Conservation (phyloP, 2,113 vertebrate genomes). For the Microcebus lehilahytsara region DNA sequence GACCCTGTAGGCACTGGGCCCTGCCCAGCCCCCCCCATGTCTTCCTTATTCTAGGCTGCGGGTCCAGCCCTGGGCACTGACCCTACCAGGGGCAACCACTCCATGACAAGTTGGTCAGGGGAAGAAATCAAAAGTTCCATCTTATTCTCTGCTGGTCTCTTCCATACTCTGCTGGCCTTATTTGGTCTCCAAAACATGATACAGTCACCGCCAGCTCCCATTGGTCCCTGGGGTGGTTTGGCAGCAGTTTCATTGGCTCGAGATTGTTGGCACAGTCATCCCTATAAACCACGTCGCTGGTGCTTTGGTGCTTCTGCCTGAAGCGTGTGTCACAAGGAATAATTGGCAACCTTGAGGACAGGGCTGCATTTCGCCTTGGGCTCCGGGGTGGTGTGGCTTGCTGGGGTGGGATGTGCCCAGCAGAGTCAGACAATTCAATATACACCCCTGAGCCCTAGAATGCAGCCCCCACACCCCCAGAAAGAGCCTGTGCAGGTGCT, state of each 20-base stretch:
- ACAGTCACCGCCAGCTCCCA: not conserved
- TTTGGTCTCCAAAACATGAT: not conserved
- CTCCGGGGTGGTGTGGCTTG: not conserved
- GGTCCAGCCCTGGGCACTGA: not conserved
- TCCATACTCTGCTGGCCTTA: not conserved
- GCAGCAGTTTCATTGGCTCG: not conserved
- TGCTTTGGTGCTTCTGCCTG: not conserved
- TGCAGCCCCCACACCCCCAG: not conserved
- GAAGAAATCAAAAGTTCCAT: not conserved
- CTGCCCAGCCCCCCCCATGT: not conserved
- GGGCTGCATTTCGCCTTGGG: not conserved
- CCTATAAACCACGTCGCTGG: not conserved
- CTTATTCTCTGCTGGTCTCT: not conserved
- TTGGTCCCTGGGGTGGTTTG: not conserved
- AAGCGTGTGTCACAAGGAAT: not conserved
- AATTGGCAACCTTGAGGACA: not conserved
- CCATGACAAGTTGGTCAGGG: not conserved
- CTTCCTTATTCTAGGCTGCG: not conserved
- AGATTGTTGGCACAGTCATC: not conserved
- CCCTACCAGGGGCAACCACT: not conserved
- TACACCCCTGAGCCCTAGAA: rapidly evolving
- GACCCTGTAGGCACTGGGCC: not conserved
- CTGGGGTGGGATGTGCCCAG: not conserved
- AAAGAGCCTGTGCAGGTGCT: not conserved
- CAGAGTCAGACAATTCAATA: not conserved